Percentiles rank a stretch among this genome's conserved stretches.
phyloP scores from a whole-genome alignment of 2,888 invertebrate species.

The Dione vanillae region DNA sequence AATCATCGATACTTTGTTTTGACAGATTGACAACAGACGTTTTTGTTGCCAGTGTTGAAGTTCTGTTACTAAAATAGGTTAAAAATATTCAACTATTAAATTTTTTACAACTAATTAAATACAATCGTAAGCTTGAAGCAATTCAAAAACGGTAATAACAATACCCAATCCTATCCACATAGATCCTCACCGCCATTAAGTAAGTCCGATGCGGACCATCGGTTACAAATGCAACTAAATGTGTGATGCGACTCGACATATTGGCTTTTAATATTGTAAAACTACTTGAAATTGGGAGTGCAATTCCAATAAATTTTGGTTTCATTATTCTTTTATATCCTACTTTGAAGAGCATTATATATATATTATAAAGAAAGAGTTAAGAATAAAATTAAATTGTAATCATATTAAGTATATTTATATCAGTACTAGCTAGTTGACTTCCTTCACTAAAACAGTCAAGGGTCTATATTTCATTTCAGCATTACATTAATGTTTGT shows the following conservation, averaged over 20 bases:
- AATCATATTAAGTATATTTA: background rate
- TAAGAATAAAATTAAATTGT: background rate
- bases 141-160: background rate
- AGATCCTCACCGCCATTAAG: slow-evolving; percentile 36
- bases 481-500: no score
- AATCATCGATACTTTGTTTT: no score
- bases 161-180: background rate
- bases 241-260: slow-evolving; percentile 43
- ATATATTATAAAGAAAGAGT: background rate
- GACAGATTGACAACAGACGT: no score
- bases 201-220: slow-evolving; percentile 28
- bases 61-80: no score
- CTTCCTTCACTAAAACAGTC: background rate
- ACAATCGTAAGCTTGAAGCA: no score
- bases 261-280: slow-evolving; percentile 48
- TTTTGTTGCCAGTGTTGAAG: no score
- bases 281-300: background rate
- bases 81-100: no score
- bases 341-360: background rate
- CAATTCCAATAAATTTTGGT: no score
- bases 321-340: no score
- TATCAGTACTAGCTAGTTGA: background rate
- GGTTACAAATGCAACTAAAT: slow-evolving; percentile 30
- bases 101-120: no score
- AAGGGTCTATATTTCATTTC: no score